Evolutionary conservation across 2,888 invertebrate species (phyloP).

Genomic region (Nyleta sp.): DNA sequence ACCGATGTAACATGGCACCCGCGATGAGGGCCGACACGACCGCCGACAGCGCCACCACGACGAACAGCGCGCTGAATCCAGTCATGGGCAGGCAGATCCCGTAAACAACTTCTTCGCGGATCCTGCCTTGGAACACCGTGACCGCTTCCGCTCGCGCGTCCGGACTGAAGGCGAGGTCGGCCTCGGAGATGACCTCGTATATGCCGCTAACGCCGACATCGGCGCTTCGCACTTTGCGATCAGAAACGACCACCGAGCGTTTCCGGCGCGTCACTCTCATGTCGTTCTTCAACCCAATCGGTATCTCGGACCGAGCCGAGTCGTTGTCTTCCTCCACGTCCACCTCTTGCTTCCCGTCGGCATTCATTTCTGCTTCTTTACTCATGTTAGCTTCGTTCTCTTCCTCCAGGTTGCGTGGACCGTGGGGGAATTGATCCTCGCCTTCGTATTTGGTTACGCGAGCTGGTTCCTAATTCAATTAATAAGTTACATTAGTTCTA

Average conservation of each 20-base stretch:
- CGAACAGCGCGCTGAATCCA: conserved; percentile 94
- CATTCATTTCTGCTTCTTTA: conserved; percentile 22
- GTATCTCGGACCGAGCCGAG: conserved; percentile 61
- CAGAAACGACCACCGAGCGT: conserved; percentile 87
- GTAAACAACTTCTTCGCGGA: conserved; percentile 94
- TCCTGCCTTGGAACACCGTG: conserved; percentile 94
- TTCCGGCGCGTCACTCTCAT: conserved; percentile 83
- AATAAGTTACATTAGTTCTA: not conserved
- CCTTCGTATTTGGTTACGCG: conserved; percentile 84
- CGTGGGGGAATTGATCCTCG: conserved; percentile 89
- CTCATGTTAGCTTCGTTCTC: conserved; percentile 67
- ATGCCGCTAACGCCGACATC: conserved; percentile 95
- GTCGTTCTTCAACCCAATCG: conserved; percentile 41
- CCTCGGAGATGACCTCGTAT: conserved; percentile 96
- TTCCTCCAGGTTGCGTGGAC: conserved; percentile 88
- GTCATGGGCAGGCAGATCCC: conserved; percentile 96
- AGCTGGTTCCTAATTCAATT: conserved; percentile 74
- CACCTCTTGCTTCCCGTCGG: conserved; percentile 22
- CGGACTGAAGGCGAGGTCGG: conserved; percentile 95
- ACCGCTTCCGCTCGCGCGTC: conserved; percentile 91
- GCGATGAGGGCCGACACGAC: conserved; percentile 94
- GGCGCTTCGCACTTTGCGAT: conserved; percentile 90
- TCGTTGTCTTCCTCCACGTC: conserved; percentile 45
- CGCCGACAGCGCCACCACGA: conserved; percentile 93
- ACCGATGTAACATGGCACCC: conserved; percentile 90